A percentile compares a stretch with the other conserved stretches of the same genome.
These are phyloP conservation scores for Clarias gariepinus DNA, from an alignment of 2,113 vertebrate genomes.

Conservation along the genomic window DNA sequence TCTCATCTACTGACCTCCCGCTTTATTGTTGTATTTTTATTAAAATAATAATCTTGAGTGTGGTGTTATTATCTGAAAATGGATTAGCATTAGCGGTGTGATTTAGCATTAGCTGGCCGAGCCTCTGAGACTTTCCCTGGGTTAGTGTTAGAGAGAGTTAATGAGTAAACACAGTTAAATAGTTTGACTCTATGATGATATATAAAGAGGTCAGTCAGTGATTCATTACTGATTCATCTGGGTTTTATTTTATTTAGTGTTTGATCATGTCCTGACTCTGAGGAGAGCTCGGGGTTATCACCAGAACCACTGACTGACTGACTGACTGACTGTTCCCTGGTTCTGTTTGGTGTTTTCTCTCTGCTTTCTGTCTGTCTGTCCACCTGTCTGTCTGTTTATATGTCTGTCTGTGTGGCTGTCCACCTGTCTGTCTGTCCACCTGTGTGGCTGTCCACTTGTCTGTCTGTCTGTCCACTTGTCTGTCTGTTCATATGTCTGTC, in stretches of 20 bases:
- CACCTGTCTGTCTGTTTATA: no score
- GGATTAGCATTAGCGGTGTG: background rate
- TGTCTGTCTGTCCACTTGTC: no score
- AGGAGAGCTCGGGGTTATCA: background rate
- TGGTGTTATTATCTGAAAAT: background rate
- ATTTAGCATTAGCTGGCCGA: background rate
- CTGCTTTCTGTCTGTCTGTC: no score
- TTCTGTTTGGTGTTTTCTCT: no score
- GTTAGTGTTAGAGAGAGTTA: background rate
- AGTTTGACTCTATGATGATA: no score
- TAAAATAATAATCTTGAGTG: background rate
- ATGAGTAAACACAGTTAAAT: background rate
- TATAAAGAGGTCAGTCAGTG: no score
- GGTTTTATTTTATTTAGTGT: background rate
- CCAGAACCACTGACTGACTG: no score
- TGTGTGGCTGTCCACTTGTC: no score
- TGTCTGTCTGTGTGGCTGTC: no score
- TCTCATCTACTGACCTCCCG: background rate
- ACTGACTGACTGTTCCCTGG: no score
- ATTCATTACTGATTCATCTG: background rate
- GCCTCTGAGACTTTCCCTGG: background rate
- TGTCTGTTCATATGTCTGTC: no score
- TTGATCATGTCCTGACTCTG: background rate
- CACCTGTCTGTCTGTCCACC: no score
- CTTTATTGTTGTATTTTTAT: background rate